phyloP scores from a whole-genome alignment of 2,797 vertebrate genomes.

The Atherinosoma microstoma region DNA sequence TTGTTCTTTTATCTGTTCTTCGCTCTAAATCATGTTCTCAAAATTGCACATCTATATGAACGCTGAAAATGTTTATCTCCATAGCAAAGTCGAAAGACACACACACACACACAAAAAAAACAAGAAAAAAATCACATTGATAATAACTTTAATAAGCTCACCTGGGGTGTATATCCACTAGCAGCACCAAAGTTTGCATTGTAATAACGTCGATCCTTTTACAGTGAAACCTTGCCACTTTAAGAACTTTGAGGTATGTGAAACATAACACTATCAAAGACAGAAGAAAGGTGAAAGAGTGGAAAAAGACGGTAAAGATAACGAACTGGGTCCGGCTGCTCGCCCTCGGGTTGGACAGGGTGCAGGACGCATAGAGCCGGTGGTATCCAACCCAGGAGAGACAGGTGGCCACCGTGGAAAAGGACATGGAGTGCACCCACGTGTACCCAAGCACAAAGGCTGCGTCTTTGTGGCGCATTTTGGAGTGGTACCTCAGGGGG shows the following conservation, averaged over 20 bases:
- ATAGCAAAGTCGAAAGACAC: not conserved
- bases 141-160: conserved; percentile 72
- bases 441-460: conserved; percentile 93
- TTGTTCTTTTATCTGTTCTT: not conserved
- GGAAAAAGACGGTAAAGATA: conserved; percentile 91
- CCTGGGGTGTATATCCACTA: conserved; percentile 97
- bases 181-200: conserved; percentile 95
- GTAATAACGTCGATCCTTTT: conserved; percentile 95
- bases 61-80: not conserved
- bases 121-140: not conserved
- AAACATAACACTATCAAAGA: conserved; percentile 92
- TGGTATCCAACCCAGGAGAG: conserved; percentile 97
- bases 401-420: conserved; percentile 90
- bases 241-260: conserved; percentile 95
- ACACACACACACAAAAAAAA: not conserved
- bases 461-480: conserved; percentile 93
- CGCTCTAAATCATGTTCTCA: not conserved
- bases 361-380: conserved; percentile 95
- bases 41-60: not conserved
- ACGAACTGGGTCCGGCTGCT: conserved; percentile 87
- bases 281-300: conserved; percentile 92
- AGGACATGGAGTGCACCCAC: conserved; percentile 93
- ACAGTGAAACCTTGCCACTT: conserved; percentile 94
- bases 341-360: conserved; percentile 86
- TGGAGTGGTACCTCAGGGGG: conserved; percentile 95